Evolutionary conservation across 1,140 invertebrate species (phyloP), one percentile per base, ranked within the genome.

Genomic region (Drosophila parabipectinata): DNA sequence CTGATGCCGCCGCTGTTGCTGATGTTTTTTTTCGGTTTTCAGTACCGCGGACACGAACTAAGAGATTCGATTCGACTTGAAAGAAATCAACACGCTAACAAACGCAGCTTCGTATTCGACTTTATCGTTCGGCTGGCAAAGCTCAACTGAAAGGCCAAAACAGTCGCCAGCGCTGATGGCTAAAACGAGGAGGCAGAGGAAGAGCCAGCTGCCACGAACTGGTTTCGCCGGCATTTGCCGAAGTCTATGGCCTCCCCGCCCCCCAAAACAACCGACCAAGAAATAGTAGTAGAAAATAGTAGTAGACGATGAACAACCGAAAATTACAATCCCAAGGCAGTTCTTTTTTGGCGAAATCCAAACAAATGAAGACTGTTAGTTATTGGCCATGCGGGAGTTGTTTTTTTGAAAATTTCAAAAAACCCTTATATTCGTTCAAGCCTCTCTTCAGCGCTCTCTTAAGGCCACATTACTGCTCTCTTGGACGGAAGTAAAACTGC

Each of bases 401-500:
- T 3, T n/a, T 41, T 41, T 41, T 41, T 4, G 10, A 41, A 14
- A 41, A 41, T 10, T 14, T 41, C 12, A 41, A 14, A 14, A 14
- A n/a, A n/a, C 4, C 39, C n/a, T 60, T 58, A 34, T 21, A 45
- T 34, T 0, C 7, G 30, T 47, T 14, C 37, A 21, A 24, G 21
- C 9, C 48, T 30, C 56, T 39, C 59, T 57, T 56, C 30, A 12
- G 15, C 53, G 30, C 73, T 50, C 79, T 66, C 74, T 74, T 66
- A 53, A 18, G 7, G 28, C 4, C 30, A 28, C 59, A 50, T 45
- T 37, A 10, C 9, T 53, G 26, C 26, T 39, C 54, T 48, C 28
- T 60, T 66, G 34, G 73, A 64, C 82, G 82, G 82, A 87, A 85
- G 82, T 87, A 61, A 72, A 74, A 71, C 83, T 66, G 73, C 83